phyloP scores from a whole-genome alignment of 2,113 vertebrate species.

The Tachycineta bicolor region DNA sequence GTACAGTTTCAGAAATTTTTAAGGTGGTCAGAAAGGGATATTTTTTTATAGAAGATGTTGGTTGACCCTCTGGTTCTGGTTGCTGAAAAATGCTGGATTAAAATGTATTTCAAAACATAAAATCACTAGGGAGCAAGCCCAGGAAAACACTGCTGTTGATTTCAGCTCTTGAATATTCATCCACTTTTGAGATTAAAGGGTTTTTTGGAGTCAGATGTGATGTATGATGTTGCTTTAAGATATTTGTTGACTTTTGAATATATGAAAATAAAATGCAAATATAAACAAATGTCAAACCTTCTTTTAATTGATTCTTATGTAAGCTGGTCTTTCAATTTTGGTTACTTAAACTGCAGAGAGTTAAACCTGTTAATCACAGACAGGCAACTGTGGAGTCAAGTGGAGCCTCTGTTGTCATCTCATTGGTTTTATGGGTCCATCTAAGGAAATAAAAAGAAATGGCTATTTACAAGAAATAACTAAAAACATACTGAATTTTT shows the following conservation, averaged over 20 bases:
- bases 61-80: not conserved
- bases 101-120: not conserved
- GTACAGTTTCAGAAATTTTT: not conserved
- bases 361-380: not conserved
- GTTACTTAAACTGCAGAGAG: not conserved
- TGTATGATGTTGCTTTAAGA: not conserved
- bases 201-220: not conserved
- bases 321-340: not conserved
- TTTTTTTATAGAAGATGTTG: not conserved
- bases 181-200: not conserved
- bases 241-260: not conserved
- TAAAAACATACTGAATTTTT: not conserved
- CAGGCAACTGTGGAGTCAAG: not conserved
- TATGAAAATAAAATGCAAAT: slow-evolving; percentile 39
- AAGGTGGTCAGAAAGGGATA: not conserved
- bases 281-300: not conserved
- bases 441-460: not conserved
- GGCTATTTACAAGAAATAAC: not conserved
- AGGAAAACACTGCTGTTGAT: not conserved
- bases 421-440: not conserved
- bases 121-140: not conserved
- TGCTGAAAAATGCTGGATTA: not conserved
- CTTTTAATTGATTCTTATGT: not conserved
- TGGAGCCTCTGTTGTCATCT: not conserved
- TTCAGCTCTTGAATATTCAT: not conserved